A percentile compares a stretch with the other conserved stretches of the same genome.
phyloP scores from a whole-genome alignment of 2,797 vertebrate species.

The Sphenodon punctatus region DNA sequence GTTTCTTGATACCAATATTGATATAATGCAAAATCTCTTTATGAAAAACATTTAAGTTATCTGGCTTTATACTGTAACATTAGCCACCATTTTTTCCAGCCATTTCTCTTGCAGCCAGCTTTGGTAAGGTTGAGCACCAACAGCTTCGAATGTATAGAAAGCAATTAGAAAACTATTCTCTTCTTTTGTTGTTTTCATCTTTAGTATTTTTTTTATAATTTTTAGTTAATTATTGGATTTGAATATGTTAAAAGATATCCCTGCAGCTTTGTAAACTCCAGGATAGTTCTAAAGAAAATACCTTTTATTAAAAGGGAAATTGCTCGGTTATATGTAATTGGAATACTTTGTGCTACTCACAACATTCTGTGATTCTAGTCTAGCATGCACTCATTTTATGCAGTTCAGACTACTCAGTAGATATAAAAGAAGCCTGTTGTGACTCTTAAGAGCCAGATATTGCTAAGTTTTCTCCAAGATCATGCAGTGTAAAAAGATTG shows the following conservation, averaged over 20 bases:
- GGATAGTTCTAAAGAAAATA: not conserved
- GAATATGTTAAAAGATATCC: not conserved
- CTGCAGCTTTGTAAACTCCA: not conserved
- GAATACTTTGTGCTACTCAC: not conserved
- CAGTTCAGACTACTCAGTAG: not conserved
- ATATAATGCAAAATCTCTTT: no score
- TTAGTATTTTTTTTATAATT: no score
- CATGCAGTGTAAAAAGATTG: not conserved
- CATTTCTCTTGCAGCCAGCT: not conserved
- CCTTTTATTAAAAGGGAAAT: not conserved
- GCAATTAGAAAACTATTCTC: no score
- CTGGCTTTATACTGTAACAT: not conserved
- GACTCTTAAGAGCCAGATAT: not conserved
- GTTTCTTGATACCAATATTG: not conserved
- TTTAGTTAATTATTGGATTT: no score
- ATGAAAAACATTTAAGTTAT: not conserved
- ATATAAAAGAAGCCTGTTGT: not conserved
- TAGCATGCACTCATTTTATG: rapidly evolving
- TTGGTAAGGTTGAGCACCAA: not conserved
- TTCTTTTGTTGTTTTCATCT: no score
- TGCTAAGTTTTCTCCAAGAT: not conserved
- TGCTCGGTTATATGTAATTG: not conserved
- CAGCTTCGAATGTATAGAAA: not conserved
- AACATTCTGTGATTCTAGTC: not conserved
- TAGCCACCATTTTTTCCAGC: not conserved